These are phyloP conservation scores for Conistra vaccinii DNA, from an alignment of 2,888 invertebrate genomes.

Conservation along the genomic window DNA sequence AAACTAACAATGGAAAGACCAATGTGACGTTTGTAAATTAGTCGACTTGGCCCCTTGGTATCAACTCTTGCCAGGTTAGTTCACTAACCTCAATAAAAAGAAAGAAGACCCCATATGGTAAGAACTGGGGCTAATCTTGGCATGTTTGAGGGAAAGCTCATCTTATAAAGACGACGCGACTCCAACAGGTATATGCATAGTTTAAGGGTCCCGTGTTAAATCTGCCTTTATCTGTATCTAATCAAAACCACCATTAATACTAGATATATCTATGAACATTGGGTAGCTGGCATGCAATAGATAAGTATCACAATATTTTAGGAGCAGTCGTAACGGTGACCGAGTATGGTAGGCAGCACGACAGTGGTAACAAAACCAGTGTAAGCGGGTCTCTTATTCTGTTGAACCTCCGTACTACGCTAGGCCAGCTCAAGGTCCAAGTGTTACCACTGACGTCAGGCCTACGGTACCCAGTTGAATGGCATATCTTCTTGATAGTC, in stretches of 20 bases:
- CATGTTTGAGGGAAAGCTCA: neutral
- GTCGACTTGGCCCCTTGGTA: too few species aligned
- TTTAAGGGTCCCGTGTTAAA: neutral
- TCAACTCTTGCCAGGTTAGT: too few species aligned
- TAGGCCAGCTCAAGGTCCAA: too few species aligned
- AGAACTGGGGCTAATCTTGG: neutral
- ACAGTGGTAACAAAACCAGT: too few species aligned
- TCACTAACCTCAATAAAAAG: too few species aligned
- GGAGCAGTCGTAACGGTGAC: constrained; percentile 25
- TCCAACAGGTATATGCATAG: neutral
- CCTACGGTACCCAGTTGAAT: constrained; percentile 22
- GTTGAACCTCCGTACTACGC: too few species aligned
- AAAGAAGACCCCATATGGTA: neutral
- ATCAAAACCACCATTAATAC: constrained; percentile 27
- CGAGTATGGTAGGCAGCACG: too few species aligned
- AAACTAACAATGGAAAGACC: too few species aligned
- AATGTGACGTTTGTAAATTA: too few species aligned
- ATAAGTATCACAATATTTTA: constrained; percentile 57
- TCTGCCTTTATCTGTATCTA: neutral
- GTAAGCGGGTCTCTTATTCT: too few species aligned
- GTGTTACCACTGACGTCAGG: too few species aligned
- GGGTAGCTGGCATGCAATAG: constrained; percentile 21
- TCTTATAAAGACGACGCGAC: neutral
- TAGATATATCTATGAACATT: neutral
- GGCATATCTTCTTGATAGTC: constrained; percentile 34